These are phyloP conservation scores for Gadus macrocephalus DNA, from an alignment of 2,113 vertebrate genomes.

Conservation along the genomic window DNA sequence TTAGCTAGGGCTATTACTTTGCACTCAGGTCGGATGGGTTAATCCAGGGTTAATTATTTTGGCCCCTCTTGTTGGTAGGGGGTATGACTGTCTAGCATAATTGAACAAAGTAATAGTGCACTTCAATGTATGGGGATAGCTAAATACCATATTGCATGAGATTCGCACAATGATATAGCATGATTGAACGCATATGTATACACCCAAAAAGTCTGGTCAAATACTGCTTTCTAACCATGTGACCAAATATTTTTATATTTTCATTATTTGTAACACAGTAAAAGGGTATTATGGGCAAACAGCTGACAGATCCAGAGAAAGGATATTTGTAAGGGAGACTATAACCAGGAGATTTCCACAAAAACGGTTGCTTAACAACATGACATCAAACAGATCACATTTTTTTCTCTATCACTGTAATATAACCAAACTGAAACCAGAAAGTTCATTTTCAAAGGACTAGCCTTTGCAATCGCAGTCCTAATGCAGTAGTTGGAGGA, in stretches of 20 bases:
- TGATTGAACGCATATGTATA: too few relatives aligned
- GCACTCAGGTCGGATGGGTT: slow-evolving; percentile 60
- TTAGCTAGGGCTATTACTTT: slow-evolving; percentile 64
- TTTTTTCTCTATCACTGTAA: slow-evolving; percentile 92
- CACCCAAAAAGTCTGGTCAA: slow-evolving; percentile 39
- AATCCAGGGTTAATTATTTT: slow-evolving; percentile 68
- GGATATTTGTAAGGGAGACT: slow-evolving; percentile 84
- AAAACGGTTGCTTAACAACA: slow-evolving; percentile 90
- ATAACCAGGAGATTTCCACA: slow-evolving; percentile 84
- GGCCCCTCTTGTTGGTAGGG: slow-evolving; percentile 49
- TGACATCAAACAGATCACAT: slow-evolving; percentile 96
- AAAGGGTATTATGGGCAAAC: slow-evolving; percentile 87
- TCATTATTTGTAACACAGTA: slow-evolving; percentile 84
- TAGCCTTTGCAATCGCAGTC: slow-evolving; percentile 98
- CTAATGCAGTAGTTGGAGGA: slow-evolving; percentile 97
- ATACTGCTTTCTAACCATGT: slow-evolving; percentile 88
- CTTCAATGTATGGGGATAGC: too few relatives aligned
- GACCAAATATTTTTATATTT: slow-evolving; percentile 95
- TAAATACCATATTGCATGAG: too few relatives aligned
- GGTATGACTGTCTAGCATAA: slow-evolving; percentile 50
- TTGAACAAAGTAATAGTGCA: background rate
- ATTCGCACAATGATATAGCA: too few relatives aligned
- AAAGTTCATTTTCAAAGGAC: slow-evolving; percentile 99
- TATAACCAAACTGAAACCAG: slow-evolving; percentile 89
- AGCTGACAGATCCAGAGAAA: slow-evolving; percentile 84